Evolutionary conservation across 2,797 vertebrate genomes (phyloP).

Genomic region (Benthosema pterotum): DNA sequence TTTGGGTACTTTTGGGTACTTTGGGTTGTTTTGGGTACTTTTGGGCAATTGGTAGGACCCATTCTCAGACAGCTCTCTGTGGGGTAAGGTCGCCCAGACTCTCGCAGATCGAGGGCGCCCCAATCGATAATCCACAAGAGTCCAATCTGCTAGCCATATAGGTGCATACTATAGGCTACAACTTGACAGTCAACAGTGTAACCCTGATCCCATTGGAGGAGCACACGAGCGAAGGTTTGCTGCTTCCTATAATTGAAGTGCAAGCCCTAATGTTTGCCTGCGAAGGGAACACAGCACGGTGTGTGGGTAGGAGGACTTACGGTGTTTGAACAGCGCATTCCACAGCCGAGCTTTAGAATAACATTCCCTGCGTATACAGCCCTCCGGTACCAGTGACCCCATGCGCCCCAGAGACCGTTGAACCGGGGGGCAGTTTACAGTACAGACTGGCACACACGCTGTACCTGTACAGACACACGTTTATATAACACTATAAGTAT

Average conservation of each 20-base stretch:
- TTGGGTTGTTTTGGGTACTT: too few species aligned
- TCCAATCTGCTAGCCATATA: too few species aligned
- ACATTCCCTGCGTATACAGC: constrained; percentile 67
- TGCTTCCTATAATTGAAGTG: constrained; percentile 15
- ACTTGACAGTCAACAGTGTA: neutral
- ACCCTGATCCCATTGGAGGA: neutral
- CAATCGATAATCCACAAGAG: too few species aligned
- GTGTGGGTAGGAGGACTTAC: constrained; percentile 42
- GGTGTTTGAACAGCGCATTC: constrained; percentile 81
- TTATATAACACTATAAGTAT: too few species aligned
- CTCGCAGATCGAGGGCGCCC: too few species aligned
- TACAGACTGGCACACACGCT: constrained; percentile 6
- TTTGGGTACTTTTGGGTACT: too few species aligned
- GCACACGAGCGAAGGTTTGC: constrained; percentile 1
- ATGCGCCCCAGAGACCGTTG: constrained; percentile 29
- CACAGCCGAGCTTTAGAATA: constrained; percentile 75
- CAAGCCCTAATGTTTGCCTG: constrained; percentile 48
- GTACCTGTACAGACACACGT: constrained; percentile 23
- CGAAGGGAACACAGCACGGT: constrained; percentile 43
- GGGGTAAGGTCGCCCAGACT: too few species aligned
- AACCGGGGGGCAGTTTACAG: constrained; percentile 14
- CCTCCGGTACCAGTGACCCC: constrained; percentile 53
- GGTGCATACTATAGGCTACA: neutral
- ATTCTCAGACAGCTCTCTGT: too few species aligned
- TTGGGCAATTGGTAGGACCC: too few species aligned